Evolutionary conservation across 2,113 vertebrate species (phyloP), one percentile per base, ranked within the genome.

Genomic region (Megalops atlanticus): DNA sequence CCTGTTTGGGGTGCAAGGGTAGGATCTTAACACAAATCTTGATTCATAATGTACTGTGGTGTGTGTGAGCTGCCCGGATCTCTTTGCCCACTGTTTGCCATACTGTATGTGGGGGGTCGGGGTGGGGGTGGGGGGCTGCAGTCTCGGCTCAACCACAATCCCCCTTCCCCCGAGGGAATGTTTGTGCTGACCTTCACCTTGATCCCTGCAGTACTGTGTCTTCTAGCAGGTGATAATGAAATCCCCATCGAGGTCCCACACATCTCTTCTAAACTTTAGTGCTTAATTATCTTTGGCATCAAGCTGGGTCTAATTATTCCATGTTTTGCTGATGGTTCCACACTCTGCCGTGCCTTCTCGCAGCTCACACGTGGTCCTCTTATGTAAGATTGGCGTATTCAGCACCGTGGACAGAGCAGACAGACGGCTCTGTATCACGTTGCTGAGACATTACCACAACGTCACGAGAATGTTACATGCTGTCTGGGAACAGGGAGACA

Each of bases 251-350:
- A 74, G 49, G 68, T 40, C 12, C 71, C 33, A 69, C 21, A 71
- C 78, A 47, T 80, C 76, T 83, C 74, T 49, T 78, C 77, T 38
- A 78, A 83, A 77, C 76, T 77, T 76, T 64, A 72, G 21, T 14
- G 36, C 68, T 80, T 86, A 83, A 85, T 78, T 79, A 79, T 81
- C 81, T 82, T n/a, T 68, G 74, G 81, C 75, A 73, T 74, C 69
- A 47, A 82, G 75, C 78, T 77, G 81, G 81, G 81, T 58, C 80
- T 82, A 84, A 84, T 84, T 86, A 80, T 81, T 82, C 78, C 76
- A 45, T 76, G 74, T 82, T 76, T 40, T 58, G 49, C 36, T 2
- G 76, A 35, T 24, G 52, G 76, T 27, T 70, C 33, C 14, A 27
- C 2, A 16, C 47, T 58, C 3, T n/a, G 52, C 43, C 43, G 43